phyloP scores from a whole-genome alignment of 1,140 invertebrate genomes.

The Drosophila kikkawai region DNA sequence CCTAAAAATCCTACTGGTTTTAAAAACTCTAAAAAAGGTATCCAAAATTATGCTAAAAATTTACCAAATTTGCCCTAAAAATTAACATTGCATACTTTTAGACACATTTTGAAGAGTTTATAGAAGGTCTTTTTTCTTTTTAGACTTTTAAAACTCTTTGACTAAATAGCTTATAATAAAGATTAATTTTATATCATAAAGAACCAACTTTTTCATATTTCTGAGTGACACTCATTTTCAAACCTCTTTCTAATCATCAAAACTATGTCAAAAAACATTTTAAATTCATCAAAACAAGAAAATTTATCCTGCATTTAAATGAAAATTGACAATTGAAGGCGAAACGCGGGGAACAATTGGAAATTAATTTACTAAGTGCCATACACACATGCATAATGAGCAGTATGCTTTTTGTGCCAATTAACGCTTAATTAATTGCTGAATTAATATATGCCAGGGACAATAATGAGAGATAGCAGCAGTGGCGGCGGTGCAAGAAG shows the following conservation, averaged over 20 bases:
- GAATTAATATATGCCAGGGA: slow-evolving; percentile 58
- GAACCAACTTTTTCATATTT: not conserved
- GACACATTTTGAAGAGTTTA: not conserved
- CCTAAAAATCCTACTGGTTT: too few relatives aligned
- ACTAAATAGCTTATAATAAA: not conserved
- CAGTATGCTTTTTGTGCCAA: slow-evolving; percentile 69
- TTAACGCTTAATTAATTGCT: slow-evolving; percentile 80
- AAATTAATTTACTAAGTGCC: slow-evolving; percentile 58
- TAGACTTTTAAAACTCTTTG: not conserved
- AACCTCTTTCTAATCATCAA: not conserved
- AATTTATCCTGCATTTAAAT: slow-evolving; percentile 16
- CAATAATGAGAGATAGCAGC: slow-evolving; percentile 12
- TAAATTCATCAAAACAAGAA: not conserved
- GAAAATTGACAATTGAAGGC: slow-evolving; percentile 3
- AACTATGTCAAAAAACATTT: slow-evolving; percentile 1
- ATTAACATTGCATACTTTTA: too few relatives aligned
- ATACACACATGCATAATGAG: slow-evolving; percentile 70
- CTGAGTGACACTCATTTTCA: not conserved
- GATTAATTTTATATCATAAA: not conserved
- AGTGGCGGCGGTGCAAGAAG: not conserved
- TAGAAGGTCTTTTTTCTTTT: too few relatives aligned
- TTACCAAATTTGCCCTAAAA: too few relatives aligned
- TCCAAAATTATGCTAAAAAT: too few relatives aligned
- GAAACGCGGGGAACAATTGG: slow-evolving; percentile 31
- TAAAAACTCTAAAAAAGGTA: too few relatives aligned